These are phyloP conservation scores for Rousettus leschenaultii DNA, from an alignment of 2,113 vertebrate genomes.

Conservation along the genomic window DNA sequence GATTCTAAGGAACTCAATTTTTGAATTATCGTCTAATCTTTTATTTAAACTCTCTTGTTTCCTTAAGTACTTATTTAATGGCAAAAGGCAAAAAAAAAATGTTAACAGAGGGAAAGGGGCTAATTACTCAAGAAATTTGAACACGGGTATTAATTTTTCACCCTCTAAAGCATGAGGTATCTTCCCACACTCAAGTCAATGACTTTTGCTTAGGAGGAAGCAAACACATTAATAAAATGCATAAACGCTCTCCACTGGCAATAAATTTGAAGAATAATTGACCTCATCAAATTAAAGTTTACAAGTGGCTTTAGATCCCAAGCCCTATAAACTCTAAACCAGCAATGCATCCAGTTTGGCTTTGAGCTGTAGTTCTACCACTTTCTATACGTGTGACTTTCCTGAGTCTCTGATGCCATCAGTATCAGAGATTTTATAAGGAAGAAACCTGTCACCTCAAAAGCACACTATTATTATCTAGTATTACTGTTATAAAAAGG, in stretches of 20 bases:
- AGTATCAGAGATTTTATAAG: not conserved
- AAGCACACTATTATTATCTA: not conserved
- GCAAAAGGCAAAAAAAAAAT: not conserved
- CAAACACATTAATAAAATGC: conserved; percentile 76
- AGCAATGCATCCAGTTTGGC: not conserved
- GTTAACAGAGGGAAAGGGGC: not conserved
- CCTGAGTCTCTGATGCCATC: not conserved
- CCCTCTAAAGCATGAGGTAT: conserved; percentile 67
- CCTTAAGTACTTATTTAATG: conserved; percentile 3
- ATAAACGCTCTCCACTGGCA: conserved; percentile 72
- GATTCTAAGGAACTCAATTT: conserved; percentile 1
- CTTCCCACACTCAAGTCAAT: conserved; percentile 66
- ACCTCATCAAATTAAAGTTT: conserved; percentile 81
- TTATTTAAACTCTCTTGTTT: not conserved
- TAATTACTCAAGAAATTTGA: conserved; percentile 30
- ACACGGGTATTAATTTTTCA: conserved; percentile 53
- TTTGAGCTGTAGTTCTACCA: not conserved
- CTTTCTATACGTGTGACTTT: not conserved
- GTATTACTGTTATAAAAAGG: not conserved
- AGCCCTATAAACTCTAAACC: not conserved
- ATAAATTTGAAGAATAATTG: conserved; percentile 81
- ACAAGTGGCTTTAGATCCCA: conserved; percentile 77
- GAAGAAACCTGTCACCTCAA: not conserved
- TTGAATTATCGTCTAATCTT: not conserved
- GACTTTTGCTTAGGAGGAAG: conserved; percentile 69